Evolutionary conservation across 2,797 vertebrate species (phyloP).

Genomic region (Xenops minutus): DNA sequence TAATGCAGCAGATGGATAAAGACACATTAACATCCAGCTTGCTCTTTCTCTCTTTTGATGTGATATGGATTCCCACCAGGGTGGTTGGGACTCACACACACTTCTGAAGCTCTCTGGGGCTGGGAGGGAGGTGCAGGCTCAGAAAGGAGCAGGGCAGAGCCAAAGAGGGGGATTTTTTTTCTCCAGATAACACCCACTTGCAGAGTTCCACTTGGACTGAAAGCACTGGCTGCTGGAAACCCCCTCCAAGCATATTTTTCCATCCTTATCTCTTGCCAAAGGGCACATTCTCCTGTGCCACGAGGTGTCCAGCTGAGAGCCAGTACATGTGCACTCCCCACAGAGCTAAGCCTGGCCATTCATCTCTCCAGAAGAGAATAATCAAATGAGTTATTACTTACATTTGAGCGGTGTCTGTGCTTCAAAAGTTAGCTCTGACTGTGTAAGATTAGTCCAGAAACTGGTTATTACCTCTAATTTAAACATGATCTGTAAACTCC

Average conservation of each 20-base stretch:
- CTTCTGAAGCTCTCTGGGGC: not conserved
- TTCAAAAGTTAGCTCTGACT: not conserved
- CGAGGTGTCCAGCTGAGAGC: not conserved
- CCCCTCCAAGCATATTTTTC: not conserved
- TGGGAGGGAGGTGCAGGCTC: not conserved
- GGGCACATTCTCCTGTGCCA: not conserved
- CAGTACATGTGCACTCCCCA: not conserved
- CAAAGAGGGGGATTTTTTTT: not conserved
- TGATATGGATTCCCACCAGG: accelerated
- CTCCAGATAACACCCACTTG: not conserved
- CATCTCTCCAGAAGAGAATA: not conserved
- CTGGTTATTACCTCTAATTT: not conserved
- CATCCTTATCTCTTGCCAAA: not conserved
- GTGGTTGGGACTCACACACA: accelerated
- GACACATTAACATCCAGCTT: not conserved
- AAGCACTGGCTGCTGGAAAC: not conserved
- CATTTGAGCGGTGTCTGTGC: not conserved
- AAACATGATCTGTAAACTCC: not conserved
- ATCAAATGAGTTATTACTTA: not conserved
- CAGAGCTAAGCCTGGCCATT: not conserved
- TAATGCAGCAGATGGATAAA: not conserved
- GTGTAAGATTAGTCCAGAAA: not conserved
- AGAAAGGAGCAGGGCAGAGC: not conserved
- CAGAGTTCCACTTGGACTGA: not conserved
- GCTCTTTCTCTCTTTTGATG: not conserved